Percentiles rank a stretch among this genome's conserved stretches.
These are phyloP conservation scores for Pterois miles DNA, from an alignment of 2,797 vertebrate species.

Conservation along the genomic window DNA sequence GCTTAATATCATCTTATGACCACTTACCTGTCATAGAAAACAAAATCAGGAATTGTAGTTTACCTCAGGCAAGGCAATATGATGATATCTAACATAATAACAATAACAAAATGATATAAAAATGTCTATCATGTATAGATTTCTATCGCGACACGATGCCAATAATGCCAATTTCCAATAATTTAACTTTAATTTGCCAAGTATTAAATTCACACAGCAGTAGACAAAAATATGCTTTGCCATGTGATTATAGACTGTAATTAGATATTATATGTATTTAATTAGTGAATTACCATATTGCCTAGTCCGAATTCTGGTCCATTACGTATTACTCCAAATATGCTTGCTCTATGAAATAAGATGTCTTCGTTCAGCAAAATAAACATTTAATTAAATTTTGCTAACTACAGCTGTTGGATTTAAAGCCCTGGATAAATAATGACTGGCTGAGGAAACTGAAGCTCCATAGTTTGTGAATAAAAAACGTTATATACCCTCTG, in stretches of 20 bases:
- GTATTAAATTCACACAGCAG: too few species aligned
- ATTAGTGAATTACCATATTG: too few species aligned
- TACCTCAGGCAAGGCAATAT: too few species aligned
- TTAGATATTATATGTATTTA: too few species aligned
- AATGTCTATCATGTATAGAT: not conserved
- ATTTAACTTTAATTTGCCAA: too few species aligned
- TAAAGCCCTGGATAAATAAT: not conserved
- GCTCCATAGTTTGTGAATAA: not conserved
- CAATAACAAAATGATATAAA: not conserved
- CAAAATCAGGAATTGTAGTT: not conserved
- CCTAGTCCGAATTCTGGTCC: too few species aligned
- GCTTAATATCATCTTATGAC: not conserved
- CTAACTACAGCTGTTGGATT: not conserved
- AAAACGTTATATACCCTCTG: conserved; percentile 85
- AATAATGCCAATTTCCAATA: too few species aligned
- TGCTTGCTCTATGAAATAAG: not conserved
- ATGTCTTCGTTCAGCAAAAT: conserved; percentile 12
- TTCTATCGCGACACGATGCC: too few species aligned
- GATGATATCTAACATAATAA: too few species aligned
- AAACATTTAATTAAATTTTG: conserved; percentile 7
- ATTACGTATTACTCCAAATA: not conserved
- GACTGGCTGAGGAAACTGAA: not conserved
- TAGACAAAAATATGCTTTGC: too few species aligned
- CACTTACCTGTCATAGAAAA: conserved; percentile 2
- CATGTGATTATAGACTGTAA: too few species aligned